Conservation (phyloP, 2,797 vertebrate genomes). For the Liasis olivaceus region DNA sequence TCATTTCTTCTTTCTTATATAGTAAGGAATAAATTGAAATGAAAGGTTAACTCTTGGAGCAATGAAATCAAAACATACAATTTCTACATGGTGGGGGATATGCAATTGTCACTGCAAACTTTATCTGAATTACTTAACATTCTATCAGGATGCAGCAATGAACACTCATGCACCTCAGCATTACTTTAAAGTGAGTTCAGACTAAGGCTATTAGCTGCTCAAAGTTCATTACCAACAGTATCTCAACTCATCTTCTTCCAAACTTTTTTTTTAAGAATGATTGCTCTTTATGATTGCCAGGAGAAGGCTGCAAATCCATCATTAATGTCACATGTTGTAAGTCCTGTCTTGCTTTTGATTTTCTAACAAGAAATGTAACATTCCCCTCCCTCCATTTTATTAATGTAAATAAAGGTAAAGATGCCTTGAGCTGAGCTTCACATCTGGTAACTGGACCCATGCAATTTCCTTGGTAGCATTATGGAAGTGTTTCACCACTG, state of each 20-base stretch:
- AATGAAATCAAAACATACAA: neutral
- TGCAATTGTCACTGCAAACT: slow-evolving; percentile 2
- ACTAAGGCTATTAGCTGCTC: slow-evolving; percentile 16
- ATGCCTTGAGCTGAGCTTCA: no score
- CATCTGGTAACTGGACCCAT: no score
- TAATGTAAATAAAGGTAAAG: slow-evolving; percentile 33
- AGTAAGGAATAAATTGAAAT: neutral
- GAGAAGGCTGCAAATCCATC: slow-evolving; percentile 52
- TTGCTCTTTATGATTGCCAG: slow-evolving; percentile 50
- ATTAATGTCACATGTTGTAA: slow-evolving; percentile 63
- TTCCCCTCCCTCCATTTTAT: slow-evolving; percentile 56
- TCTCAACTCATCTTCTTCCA: slow-evolving; percentile 34
- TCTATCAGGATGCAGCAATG: slow-evolving; percentile 4
- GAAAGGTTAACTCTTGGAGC: neutral
- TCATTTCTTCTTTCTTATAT: neutral
- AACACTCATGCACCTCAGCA: neutral
- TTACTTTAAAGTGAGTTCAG: slow-evolving; percentile 43
- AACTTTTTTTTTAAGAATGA: slow-evolving; percentile 38
- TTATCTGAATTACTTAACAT: slow-evolving; percentile 28
- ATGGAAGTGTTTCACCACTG: no score
- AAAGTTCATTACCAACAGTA: slow-evolving; percentile 44
- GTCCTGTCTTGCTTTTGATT: slow-evolving; percentile 43
- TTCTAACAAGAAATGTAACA: slow-evolving; percentile 42
- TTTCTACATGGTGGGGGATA: neutral
- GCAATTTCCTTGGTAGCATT: no score